A percentile compares a stretch with the other conserved stretches of the same genome.
Conservation (phyloP, 2,113 vertebrate genomes). For the Tenrec ecaudatus region DNA sequence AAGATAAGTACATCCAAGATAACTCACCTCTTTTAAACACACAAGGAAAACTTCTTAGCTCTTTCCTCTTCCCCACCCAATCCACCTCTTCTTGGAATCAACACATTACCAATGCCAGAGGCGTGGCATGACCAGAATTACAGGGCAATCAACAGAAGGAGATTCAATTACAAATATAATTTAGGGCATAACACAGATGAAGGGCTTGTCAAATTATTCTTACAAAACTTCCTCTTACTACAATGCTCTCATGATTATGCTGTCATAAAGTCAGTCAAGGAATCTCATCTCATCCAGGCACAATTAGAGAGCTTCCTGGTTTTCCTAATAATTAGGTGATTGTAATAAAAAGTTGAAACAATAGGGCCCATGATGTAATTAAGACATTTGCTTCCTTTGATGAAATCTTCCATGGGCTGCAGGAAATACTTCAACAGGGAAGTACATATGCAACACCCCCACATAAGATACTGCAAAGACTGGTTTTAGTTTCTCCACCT, state of each 20-base stretch:
- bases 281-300: not conserved
- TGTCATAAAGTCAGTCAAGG: not conserved
- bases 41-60: conserved; percentile 4
- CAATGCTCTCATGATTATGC: conserved; percentile 42
- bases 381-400: conserved; percentile 63
- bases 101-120: conserved; percentile 6
- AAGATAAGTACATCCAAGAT: conserved; percentile 10
- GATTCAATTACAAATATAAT: conserved; percentile 73
- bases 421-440: conserved; percentile 66
- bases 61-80: conserved; percentile 58
- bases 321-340: conserved; percentile 64
- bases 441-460: not conserved
- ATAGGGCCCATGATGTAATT: conserved; percentile 53
- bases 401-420: conserved; percentile 54
- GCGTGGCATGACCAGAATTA: conserved; percentile 72
- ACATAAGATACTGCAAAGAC: conserved; percentile 30
- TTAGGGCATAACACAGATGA: conserved; percentile 3
- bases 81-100: conserved; percentile 61
- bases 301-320: conserved; percentile 30
- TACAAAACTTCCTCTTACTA: conserved; percentile 77
- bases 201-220: conserved; percentile 64
- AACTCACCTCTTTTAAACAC: conserved; percentile 39
- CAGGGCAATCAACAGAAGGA: conserved; percentile 71
- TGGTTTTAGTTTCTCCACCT: not conserved
- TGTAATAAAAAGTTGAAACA: conserved; percentile 68